Evolutionary conservation across 2,888 invertebrate species (phyloP).

Genomic region (Desoria tigrina): DNA sequence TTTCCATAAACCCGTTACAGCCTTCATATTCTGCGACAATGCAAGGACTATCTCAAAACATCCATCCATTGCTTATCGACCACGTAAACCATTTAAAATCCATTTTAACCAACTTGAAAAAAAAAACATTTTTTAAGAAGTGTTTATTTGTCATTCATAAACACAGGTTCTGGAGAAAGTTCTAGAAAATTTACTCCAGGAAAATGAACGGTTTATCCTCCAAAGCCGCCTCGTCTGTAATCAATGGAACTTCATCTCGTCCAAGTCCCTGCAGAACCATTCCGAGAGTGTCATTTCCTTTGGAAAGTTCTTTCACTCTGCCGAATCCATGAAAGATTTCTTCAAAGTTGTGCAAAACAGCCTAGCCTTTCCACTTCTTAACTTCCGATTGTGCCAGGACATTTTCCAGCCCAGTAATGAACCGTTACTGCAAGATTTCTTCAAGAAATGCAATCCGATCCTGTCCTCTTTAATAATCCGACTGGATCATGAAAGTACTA

Average conservation of each 20-base stretch:
- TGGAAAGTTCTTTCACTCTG: constrained; percentile 31
- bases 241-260: constrained; percentile 29
- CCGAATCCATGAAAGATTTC: constrained; percentile 23
- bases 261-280: constrained; percentile 10
- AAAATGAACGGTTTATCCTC: constrained; percentile 18
- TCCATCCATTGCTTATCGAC: constrained; percentile 38
- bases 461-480: constrained; percentile 27
- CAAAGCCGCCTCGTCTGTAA: constrained; percentile 27
- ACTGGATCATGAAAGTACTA: constrained; percentile 30
- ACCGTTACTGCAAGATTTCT: constrained; percentile 19
- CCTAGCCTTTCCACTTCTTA: constrained; percentile 22
- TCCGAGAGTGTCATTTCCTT: constrained; percentile 29
- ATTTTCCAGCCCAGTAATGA: constrained; percentile 21
- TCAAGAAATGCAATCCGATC: constrained; percentile 22
- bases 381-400: constrained; percentile 31
- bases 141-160: not conserved
- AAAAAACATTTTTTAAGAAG: not conserved
- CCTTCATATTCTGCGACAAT: too few relatives aligned
- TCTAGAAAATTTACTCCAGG: constrained; percentile 1
- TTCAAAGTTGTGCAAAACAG: not conserved
- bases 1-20: too few relatives aligned
- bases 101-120: not conserved
- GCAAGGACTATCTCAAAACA: too few relatives aligned
- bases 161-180: constrained; percentile 32
- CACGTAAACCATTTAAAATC: constrained; percentile 28